A percentile compares a stretch with the other conserved stretches of the same genome.
Evolutionary conservation across 2,888 invertebrate species (phyloP).

Genomic region (Thera obeliscata): DNA sequence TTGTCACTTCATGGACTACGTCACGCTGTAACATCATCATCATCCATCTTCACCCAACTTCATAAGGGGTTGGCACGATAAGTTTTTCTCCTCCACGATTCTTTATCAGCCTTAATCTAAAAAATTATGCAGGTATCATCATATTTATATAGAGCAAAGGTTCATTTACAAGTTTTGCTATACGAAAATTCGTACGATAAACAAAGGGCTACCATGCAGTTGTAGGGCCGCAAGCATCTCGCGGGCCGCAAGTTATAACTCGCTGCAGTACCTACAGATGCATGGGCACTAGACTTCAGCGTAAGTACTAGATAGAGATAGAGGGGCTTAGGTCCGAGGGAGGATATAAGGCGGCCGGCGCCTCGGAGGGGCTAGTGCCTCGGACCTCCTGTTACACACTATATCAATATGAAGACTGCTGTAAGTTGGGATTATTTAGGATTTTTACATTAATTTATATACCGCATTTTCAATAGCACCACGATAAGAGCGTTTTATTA

Average conservation of each 20-base stretch:
- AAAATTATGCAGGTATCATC: too few relatives aligned
- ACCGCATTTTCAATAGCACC: background rate
- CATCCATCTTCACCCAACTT: too few relatives aligned
- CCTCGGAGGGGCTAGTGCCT: slow-evolving; percentile 48
- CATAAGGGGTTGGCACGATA: too few relatives aligned
- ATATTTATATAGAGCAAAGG: background rate
- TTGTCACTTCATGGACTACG: too few relatives aligned
- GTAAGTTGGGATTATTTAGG: slow-evolving; percentile 46
- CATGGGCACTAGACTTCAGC: slow-evolving; percentile 11
- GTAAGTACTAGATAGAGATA: slow-evolving; percentile 26
- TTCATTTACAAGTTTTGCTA: background rate
- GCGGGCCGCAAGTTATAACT: slow-evolving; percentile 12
- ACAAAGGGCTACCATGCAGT: background rate
- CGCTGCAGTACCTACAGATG: background rate
- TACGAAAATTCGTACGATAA: background rate
- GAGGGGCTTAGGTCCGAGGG: slow-evolving; percentile 36
- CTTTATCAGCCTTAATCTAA: too few relatives aligned
- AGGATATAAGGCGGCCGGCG: slow-evolving; percentile 49
- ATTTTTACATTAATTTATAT: background rate
- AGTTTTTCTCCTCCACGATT: too few relatives aligned
- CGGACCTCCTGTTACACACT: slow-evolving; percentile 41
- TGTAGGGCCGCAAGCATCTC: background rate
- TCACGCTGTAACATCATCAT: too few relatives aligned
- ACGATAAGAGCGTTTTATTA: too few relatives aligned
- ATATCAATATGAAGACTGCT: slow-evolving; percentile 56